Percentiles rank a stretch among this genome's conserved stretches.
phyloP scores from a whole-genome alignment of 2,113 vertebrate species.

The Megaceryle maxima region DNA sequence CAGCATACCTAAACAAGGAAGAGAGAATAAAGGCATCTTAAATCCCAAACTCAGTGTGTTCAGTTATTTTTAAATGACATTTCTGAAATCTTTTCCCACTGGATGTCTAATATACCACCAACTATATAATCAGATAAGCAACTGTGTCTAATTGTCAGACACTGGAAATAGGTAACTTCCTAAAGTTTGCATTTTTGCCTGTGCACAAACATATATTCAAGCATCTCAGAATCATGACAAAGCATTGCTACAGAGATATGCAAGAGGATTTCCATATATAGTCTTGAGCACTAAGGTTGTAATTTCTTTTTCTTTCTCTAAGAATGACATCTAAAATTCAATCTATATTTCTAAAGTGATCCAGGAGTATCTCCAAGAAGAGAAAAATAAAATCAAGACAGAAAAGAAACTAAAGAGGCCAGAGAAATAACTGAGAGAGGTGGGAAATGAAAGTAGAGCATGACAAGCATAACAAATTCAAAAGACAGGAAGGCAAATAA shows the following conservation, averaged over 20 bases:
- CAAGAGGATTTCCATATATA: slow-evolving; percentile 18
- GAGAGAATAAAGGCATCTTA: not conserved
- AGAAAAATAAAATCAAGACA: not conserved
- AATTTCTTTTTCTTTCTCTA: not conserved
- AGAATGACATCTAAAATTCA: slow-evolving; percentile 6
- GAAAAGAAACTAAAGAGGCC: not conserved
- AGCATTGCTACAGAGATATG: not conserved
- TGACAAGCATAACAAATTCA: not conserved
- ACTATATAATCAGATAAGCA: not conserved
- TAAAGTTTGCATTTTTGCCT: not conserved
- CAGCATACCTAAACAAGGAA: not conserved
- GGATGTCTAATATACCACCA: not conserved
- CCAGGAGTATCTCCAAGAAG: not conserved
- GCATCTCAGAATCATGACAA: not conserved
- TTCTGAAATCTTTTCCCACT: not conserved
- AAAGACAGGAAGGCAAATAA: not conserved
- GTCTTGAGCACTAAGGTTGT: not conserved
- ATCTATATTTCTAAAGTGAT: slow-evolving; percentile 23
- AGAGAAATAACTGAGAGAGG: not conserved
- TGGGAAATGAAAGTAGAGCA: not conserved
- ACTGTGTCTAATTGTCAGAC: not conserved
- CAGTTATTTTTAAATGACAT: not conserved
- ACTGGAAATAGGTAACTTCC: not conserved
- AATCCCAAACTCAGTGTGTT: not conserved
- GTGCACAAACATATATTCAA: not conserved